These are phyloP conservation scores for Villa cingulata DNA, from an alignment of 2,888 invertebrate genomes.

Conservation along the genomic window DNA sequence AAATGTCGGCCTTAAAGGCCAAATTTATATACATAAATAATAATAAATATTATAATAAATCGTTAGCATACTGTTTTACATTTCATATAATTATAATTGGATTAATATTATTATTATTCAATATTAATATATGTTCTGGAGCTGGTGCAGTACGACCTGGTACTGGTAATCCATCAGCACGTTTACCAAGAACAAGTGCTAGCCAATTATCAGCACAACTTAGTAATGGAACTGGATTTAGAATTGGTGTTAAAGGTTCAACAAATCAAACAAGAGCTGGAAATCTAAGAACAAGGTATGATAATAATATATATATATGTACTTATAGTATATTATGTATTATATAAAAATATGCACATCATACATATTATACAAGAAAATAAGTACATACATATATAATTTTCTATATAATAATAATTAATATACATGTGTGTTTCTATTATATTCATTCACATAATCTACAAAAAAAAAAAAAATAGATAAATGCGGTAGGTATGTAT, in stretches of 20 bases:
- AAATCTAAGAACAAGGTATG: slow-evolving; percentile 35
- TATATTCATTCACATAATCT: too few species aligned
- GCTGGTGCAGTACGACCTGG: slow-evolving; percentile 27
- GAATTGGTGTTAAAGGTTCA: slow-evolving; percentile 27
- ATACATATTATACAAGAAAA: too few species aligned
- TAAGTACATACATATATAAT: too few species aligned
- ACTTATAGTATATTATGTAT: too few species aligned
- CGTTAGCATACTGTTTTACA: slow-evolving; percentile 19
- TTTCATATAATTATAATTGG: slow-evolving; percentile 19
- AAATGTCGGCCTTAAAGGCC: slow-evolving; percentile 29
- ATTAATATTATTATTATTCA: slow-evolving; percentile 16
- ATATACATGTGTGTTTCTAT: too few species aligned
- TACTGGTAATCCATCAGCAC: slow-evolving; percentile 35
- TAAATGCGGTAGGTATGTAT: too few species aligned
- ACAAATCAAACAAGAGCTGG: slow-evolving; percentile 32
- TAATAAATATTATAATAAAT: neutral
- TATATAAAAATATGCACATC: too few species aligned
- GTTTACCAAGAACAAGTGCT: slow-evolving; percentile 46
- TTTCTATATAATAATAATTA: too few species aligned
- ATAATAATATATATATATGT: too few species aligned
- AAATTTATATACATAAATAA: slow-evolving; percentile 8
- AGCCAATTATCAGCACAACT: slow-evolving; percentile 37
- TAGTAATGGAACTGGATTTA: slow-evolving; percentile 28
- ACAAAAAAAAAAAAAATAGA: too few species aligned
- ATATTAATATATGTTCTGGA: slow-evolving; percentile 16